Conservation (phyloP, 1,140 invertebrate genomes). For the Metaphire vulgaris region DNA sequence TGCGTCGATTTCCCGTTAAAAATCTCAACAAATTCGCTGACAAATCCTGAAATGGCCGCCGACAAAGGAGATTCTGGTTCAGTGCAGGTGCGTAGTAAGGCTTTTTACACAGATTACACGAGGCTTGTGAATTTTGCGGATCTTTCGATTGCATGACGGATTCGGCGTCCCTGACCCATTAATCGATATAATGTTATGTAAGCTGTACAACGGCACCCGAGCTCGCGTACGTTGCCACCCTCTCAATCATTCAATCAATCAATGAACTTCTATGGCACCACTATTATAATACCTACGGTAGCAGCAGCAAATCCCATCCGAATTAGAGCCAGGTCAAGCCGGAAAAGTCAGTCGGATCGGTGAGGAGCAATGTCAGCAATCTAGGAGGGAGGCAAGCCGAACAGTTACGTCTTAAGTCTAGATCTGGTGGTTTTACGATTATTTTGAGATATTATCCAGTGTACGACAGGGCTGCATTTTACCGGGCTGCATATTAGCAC, state of each 20-base stretch:
- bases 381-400: too few relatives aligned
- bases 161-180: background rate
- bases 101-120: background rate
- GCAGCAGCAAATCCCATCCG: too few relatives aligned
- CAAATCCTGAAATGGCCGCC: background rate
- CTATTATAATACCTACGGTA: too few relatives aligned
- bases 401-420: too few relatives aligned
- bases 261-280: too few relatives aligned
- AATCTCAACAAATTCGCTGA: background rate
- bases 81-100: background rate
- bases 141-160: background rate
- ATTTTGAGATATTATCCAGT: too few relatives aligned
- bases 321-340: too few relatives aligned
- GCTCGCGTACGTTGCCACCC: background rate
- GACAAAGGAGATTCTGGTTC: background rate
- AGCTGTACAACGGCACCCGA: background rate
- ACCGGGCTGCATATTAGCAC: too few relatives aligned
- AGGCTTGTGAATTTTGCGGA: background rate
- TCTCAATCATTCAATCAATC: background rate
- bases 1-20: background rate
- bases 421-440: too few relatives aligned
- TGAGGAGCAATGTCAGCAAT: too few relatives aligned
- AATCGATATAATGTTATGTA: background rate
- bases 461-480: too few relatives aligned
- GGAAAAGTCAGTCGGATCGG: too few relatives aligned